Conservation (phyloP, 2,113 vertebrate genomes). For the Macquaria australasica region DNA sequence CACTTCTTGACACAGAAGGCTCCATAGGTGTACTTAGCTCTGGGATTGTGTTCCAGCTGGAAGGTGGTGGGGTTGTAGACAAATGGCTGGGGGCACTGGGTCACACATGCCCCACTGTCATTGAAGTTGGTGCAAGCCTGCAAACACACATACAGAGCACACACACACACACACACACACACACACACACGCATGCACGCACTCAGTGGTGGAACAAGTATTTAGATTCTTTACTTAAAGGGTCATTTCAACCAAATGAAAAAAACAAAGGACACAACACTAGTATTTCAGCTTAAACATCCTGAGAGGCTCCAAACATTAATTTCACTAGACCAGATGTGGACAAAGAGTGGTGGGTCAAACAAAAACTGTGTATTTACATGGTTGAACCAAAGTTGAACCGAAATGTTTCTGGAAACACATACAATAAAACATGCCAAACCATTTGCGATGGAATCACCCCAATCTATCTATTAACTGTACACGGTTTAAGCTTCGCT, state of each 20-base stretch:
- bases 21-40: constrained; percentile 97
- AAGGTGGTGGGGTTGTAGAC: constrained; percentile 98
- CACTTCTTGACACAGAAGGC: constrained; percentile 99
- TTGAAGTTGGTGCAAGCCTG: constrained; percentile 99
- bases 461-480: no score
- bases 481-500: no score
- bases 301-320: not conserved
- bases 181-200: not conserved
- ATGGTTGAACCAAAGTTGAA: not conserved
- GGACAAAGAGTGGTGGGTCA: not conserved
- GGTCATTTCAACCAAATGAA: not conserved
- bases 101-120: constrained; percentile 97
- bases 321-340: not conserved
- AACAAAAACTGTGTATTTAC: not conserved
- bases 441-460: not conserved
- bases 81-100: constrained; percentile 96
- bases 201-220: not conserved
- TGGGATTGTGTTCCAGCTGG: constrained; percentile 95
- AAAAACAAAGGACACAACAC: not conserved
- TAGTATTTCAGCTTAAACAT: not conserved
- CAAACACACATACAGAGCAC: constrained; percentile 18
- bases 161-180: constrained; percentile 28
- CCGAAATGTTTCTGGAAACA: not conserved
- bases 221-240: not conserved
- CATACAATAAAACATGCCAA: not conserved